phyloP scores from a whole-genome alignment of 2,113 vertebrate genomes.

The Tautogolabrus adspersus region DNA sequence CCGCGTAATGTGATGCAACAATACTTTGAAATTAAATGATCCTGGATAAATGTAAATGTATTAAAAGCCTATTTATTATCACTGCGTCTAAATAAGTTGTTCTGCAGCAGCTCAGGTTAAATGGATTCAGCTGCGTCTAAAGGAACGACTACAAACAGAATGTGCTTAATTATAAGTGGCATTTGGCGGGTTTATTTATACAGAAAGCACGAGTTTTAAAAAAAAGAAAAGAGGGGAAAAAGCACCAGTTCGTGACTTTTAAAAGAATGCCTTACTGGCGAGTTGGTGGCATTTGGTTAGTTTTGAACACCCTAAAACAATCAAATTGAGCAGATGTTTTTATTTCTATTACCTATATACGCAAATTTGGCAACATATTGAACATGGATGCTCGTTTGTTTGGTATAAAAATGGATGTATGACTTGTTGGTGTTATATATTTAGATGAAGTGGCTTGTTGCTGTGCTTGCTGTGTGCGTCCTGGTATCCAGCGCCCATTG shows the following conservation, averaged over 20 bases:
- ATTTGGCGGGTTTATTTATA: too few relatives aligned
- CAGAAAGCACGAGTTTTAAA: too few relatives aligned
- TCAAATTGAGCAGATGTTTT: background rate
- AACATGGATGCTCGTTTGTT: background rate
- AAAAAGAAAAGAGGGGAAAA: too few relatives aligned
- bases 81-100: too few relatives aligned
- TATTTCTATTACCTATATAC: background rate
- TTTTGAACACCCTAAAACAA: background rate
- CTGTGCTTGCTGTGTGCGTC: slow-evolving; percentile 24
- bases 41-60: too few relatives aligned
- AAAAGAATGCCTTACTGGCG: too few relatives aligned
- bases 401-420: background rate
- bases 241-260: too few relatives aligned
- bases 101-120: background rate
- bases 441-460: slow-evolving; percentile 52
- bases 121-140: background rate
- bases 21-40: too few relatives aligned
- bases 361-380: background rate
- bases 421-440: background rate
- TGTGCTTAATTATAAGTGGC: too few relatives aligned
- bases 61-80: too few relatives aligned
- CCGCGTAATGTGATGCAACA: too few relatives aligned
- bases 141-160: background rate
- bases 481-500: background rate
- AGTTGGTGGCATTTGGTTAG: background rate